Base-by-base conservation (phyloP, 2,113 vertebrate genomes). In the Seriola rivoliana region DNA sequence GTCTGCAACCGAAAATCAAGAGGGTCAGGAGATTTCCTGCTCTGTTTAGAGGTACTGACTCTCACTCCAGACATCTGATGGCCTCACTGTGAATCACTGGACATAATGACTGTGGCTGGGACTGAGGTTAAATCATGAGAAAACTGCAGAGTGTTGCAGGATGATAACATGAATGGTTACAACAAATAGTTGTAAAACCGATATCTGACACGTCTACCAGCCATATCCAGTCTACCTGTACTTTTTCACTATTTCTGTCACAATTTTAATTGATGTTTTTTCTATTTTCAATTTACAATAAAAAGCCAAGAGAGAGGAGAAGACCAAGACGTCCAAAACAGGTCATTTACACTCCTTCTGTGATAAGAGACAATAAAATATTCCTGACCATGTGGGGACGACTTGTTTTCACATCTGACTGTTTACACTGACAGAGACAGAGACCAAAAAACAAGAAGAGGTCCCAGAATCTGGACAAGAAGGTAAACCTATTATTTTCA, bases 291-390 rank as follows among this genome's bases (percentile, higher is more conserved):
- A 36, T 36, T 50, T 44, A 5, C 3, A 54, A 75, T 4, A 21
- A 72, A 74, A 81, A 93, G 88, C 42, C 29, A 92, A 85, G 65
- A 86, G 25, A 71, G 48, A 69, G 4, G 80, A 85, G 36, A 92
- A 89, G 58, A 21, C 71, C 57, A 93, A 85, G 64, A 48, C 81
- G 17, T 1, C 63, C 17, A 91, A 85, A 84, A 1, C 74, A 88
- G 87, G 92, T 91, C 44, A 23, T 8, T 52, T 21, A 52, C 50
- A 17, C 19, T 52, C 8, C 3, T 21, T 21, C 50, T 52, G 6
- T n/a, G 19, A 21, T 3, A 8, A 10, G 19, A 52, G 46, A 19
- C 46, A 17, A 2, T 4, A 57, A 57, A 25, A 9, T 57, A n/a
- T 2, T 3, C 52, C 1, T n/a, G 52, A 69, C 17, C 17, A 11